These are phyloP conservation scores for Silurus glanis DNA, from an alignment of 2,113 vertebrate species.

Conservation along the genomic window DNA sequence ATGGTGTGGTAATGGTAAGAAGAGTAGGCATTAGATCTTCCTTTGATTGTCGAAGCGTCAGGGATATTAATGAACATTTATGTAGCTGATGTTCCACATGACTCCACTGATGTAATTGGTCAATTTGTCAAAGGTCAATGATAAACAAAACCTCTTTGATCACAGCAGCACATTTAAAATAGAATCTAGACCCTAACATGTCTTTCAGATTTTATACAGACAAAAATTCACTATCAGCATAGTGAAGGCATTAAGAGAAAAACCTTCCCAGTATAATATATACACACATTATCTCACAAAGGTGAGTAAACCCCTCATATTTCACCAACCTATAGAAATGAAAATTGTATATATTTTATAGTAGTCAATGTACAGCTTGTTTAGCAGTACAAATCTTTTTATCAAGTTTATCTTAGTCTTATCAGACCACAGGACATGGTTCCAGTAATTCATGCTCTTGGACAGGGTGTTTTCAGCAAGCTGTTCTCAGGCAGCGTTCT, in stretches of 20 bases:
- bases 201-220: not conserved
- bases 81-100: constrained; percentile 13
- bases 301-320: too few relatives aligned
- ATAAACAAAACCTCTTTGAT: not conserved
- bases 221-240: not conserved
- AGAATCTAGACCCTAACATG: not conserved
- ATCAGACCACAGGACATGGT: too few relatives aligned
- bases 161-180: not conserved
- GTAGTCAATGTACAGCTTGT: too few relatives aligned
- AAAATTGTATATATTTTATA: too few relatives aligned
- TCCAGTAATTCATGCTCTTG: too few relatives aligned
- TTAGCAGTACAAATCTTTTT: too few relatives aligned
- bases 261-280: too few relatives aligned
- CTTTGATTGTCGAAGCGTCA: not conserved
- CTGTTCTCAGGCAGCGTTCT: too few relatives aligned
- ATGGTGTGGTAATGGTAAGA: not conserved
- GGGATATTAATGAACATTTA: not conserved
- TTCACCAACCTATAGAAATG: too few relatives aligned
- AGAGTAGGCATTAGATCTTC: not conserved
- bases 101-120: constrained; percentile 9
- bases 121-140: constrained; percentile 8
- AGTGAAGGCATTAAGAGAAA: not conserved
- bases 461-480: too few relatives aligned
- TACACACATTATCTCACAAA: too few relatives aligned
- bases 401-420: too few relatives aligned